Conservation (phyloP, 2,888 invertebrate species). For the Synanthedon tipuliformis region DNA sequence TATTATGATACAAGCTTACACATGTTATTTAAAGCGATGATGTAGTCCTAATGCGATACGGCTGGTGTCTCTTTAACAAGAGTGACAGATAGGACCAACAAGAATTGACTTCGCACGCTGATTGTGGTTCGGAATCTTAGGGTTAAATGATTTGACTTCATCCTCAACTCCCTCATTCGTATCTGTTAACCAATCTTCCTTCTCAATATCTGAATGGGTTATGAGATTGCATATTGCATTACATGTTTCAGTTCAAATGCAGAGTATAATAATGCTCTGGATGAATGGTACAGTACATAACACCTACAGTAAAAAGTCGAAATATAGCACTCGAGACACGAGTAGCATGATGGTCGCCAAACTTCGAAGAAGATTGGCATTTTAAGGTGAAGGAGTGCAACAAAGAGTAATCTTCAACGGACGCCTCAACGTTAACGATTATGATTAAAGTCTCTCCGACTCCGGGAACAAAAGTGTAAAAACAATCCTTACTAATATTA, state of each 20-base stretch:
- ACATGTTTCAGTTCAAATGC: not conserved
- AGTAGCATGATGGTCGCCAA: no score
- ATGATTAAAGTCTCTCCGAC: no score
- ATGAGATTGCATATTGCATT: conserved; percentile 25
- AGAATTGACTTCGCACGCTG: conserved; percentile 59
- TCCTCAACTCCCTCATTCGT: conserved; percentile 10
- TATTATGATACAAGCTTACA: conserved; percentile 1
- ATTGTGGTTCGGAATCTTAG: conserved; percentile 52
- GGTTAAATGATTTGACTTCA: conserved; percentile 56
- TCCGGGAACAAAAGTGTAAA: no score
- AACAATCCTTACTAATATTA: no score
- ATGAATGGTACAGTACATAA: no score
- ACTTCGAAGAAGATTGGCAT: no score
- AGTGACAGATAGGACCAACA: conserved; percentile 38
- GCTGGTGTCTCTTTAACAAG: conserved; percentile 51
- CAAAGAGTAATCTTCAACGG: no score
- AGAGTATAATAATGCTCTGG: no score
- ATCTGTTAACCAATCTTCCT: conserved; percentile 6
- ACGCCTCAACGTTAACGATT: no score
- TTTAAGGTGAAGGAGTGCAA: no score
- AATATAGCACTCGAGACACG: no score
- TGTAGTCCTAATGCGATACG: conserved; percentile 44
- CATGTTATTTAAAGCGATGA: conserved; percentile 30
- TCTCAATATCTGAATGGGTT: conserved; percentile 9
- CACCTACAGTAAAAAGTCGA: no score